A percentile compares a stretch with the other conserved stretches of the same genome.
phyloP scores from a whole-genome alignment of 2,113 vertebrate species.

The Etia nguti region DNA sequence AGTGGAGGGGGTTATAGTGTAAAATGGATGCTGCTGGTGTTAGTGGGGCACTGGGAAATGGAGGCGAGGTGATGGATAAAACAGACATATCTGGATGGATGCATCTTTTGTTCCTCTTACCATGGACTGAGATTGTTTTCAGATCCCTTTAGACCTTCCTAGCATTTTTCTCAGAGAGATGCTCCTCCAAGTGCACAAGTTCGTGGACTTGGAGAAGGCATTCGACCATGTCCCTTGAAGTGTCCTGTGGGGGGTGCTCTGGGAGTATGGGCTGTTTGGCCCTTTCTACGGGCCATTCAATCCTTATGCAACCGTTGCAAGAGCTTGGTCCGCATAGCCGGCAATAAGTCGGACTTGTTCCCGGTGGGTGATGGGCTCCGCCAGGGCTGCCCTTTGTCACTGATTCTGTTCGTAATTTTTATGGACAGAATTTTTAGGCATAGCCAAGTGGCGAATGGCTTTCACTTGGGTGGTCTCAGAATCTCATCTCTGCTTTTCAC shows the following conservation, averaged over 20 bases:
- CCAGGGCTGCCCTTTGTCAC: neutral
- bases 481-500: neutral
- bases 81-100: neutral
- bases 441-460: neutral
- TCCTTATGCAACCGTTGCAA: neutral
- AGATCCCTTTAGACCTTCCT: neutral
- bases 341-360: neutral
- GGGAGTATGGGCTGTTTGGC: neutral
- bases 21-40: neutral
- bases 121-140: neutral
- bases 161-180: neutral
- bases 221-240: neutral
- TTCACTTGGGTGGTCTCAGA: neutral
- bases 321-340: neutral
- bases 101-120: neutral
- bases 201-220: neutral
- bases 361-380: neutral
- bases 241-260: neutral
- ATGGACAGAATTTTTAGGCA: neutral
- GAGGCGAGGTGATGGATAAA: neutral
- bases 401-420: neutral
- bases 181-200: neutral
- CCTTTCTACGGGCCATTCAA: neutral
- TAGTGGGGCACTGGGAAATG: neutral
- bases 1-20: neutral